phyloP scores from a whole-genome alignment of 2,888 invertebrate genomes.

The Melieria crassipennis region DNA sequence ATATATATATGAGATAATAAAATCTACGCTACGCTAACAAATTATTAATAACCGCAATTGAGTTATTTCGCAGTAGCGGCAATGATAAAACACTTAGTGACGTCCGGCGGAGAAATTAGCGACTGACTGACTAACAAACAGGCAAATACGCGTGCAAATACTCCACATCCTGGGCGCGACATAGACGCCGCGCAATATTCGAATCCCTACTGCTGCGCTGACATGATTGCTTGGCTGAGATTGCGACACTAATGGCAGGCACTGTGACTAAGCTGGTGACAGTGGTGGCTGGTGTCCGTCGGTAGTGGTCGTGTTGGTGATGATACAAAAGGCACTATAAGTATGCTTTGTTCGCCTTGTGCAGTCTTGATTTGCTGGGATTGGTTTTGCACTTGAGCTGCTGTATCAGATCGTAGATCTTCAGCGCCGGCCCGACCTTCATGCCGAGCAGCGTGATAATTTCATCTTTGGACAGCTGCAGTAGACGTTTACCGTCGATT shows the following conservation, averaged over 20 bases:
- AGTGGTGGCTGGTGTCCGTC: background rate
- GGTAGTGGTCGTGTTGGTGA: constrained; percentile 22
- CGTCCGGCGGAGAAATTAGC: too few species aligned
- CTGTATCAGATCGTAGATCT: constrained; percentile 92
- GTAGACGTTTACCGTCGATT: constrained; percentile 83
- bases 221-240: background rate
- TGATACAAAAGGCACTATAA: constrained; percentile 68
- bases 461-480: constrained; percentile 87
- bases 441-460: constrained; percentile 88
- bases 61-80: too few species aligned
- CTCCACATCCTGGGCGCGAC: too few species aligned
- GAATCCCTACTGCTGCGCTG: background rate
- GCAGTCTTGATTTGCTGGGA: constrained; percentile 63
- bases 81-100: too few species aligned
- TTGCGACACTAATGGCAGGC: background rate
- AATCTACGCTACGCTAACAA: too few species aligned
- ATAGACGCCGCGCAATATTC: background rate
- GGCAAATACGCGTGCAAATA: too few species aligned
- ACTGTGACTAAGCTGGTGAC: constrained; percentile 18
- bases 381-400: constrained; percentile 82
- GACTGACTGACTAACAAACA: too few species aligned
- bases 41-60: too few species aligned
- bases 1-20: background rate
- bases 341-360: constrained; percentile 73
- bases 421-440: constrained; percentile 94